Conservation (phyloP, 1,140 invertebrate species). For the Watersipora subatra region DNA sequence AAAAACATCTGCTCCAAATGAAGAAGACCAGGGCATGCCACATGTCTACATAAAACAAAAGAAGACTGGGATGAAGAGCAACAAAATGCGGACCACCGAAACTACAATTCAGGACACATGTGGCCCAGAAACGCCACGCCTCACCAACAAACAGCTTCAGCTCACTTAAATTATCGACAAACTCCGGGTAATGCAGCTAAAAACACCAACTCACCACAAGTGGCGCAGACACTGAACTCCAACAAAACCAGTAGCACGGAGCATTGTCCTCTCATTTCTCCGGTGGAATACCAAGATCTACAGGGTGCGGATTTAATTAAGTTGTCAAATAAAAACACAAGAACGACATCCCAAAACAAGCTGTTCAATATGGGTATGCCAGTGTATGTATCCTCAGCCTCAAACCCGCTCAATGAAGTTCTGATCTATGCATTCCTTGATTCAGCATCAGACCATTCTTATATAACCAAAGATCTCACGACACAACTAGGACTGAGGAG, state of each 20-base stretch:
- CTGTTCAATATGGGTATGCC: background rate
- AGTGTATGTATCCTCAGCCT: background rate
- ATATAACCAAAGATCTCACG: background rate
- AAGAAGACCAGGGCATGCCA: background rate
- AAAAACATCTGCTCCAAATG: background rate
- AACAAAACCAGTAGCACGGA: background rate
- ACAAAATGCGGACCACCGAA: background rate
- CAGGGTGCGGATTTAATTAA: background rate
- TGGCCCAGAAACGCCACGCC: background rate
- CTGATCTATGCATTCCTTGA: background rate
- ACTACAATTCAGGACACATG: too few relatives aligned
- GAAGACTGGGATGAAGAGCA: background rate
- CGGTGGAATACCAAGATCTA: background rate
- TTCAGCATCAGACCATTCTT: background rate
- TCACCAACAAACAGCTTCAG: background rate
- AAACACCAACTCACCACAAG: background rate
- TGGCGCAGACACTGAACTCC: background rate
- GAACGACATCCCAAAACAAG: background rate
- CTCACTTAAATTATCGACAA: background rate
- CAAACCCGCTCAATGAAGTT: background rate
- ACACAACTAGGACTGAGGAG: background rate
- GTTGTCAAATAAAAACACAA: background rate
- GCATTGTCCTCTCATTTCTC: background rate
- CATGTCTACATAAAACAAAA: background rate
- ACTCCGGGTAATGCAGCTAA: background rate